These are phyloP conservation scores for Eira barbara DNA, from an alignment of 2,113 vertebrate genomes.

Conservation along the genomic window DNA sequence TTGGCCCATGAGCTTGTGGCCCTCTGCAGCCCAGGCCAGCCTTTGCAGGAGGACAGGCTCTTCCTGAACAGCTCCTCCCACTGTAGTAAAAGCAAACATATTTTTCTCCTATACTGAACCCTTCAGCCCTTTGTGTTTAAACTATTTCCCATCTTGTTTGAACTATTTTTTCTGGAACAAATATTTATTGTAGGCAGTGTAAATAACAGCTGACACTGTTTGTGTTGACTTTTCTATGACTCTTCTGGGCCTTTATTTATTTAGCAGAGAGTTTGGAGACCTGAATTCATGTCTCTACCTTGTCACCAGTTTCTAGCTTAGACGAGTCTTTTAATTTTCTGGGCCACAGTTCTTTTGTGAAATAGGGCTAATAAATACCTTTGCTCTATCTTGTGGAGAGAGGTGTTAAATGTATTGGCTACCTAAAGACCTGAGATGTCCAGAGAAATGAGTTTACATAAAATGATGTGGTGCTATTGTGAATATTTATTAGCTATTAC, in stretches of 20 bases:
- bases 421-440: neutral
- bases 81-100: conserved; percentile 29
- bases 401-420: neutral
- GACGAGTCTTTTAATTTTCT: conserved; percentile 37
- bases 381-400: neutral
- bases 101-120: conserved; percentile 45
- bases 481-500: neutral
- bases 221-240: conserved; percentile 70
- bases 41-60: conserved; percentile 26
- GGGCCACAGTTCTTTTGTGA: neutral
- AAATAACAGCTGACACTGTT: conserved; percentile 72
- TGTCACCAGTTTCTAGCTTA: neutral
- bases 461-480: neutral
- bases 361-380: neutral
- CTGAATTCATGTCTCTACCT: conserved; percentile 17
- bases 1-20: neutral
- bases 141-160: conserved; percentile 67
- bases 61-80: conserved; percentile 23
- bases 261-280: conserved; percentile 55
- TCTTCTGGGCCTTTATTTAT: conserved; percentile 65
- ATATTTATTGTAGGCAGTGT: conserved; percentile 58
- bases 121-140: conserved; percentile 65
- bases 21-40: neutral
- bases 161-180: conserved; percentile 44
- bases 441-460: neutral